Evolutionary conservation across 1,140 invertebrate genomes (phyloP), one percentile per base, ranked within the genome.

Genomic region (Drosophila chauvacae): DNA sequence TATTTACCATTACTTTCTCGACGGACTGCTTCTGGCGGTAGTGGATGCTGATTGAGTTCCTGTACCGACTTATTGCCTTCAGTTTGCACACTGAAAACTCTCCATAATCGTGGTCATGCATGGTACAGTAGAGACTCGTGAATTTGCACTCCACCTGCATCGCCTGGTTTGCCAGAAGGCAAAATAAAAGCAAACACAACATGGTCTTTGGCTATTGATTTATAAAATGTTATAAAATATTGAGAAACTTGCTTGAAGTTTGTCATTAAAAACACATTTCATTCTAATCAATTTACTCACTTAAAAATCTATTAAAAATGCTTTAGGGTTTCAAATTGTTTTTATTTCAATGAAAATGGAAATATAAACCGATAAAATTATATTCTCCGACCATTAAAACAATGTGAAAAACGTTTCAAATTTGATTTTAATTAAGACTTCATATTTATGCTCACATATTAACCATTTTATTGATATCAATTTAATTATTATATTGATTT

Each of bases 381-480:
- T 13, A 4, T 13, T 35, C 11, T 11, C 4, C 33, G 11, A 4
- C 11, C 30, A 33, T 7, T 30, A 33, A 10, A 10, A 4, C 3
- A 14, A 45, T 44, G 10, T 20, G 0, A 16, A 48, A 48, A 10
- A 0, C 3, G 0, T 10, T n/a, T 0, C 2, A 11, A 28, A 2
- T 28, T 28, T 28, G 4, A 50, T 28, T 50, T 28, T n/a, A 11
- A 50, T 13, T 2, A 7, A 18, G 1, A 1, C 6, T 13, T 18
- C 6, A 2, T 7, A 20, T 35, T 37, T 37, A 20, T 55, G 51
- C 33, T 55, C 51, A 55, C 33, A 53, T 9, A 53, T 20, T 23
- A 20, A 55, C 16, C 7, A 37, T 18, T 61, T 61, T 35, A 61
- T 55, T 55, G 13, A 55, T 35, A 53, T 35, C 2, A 13, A 18